Base-by-base conservation (phyloP, 2,113 vertebrate species). In the Thinocorus orbignyianus region DNA sequence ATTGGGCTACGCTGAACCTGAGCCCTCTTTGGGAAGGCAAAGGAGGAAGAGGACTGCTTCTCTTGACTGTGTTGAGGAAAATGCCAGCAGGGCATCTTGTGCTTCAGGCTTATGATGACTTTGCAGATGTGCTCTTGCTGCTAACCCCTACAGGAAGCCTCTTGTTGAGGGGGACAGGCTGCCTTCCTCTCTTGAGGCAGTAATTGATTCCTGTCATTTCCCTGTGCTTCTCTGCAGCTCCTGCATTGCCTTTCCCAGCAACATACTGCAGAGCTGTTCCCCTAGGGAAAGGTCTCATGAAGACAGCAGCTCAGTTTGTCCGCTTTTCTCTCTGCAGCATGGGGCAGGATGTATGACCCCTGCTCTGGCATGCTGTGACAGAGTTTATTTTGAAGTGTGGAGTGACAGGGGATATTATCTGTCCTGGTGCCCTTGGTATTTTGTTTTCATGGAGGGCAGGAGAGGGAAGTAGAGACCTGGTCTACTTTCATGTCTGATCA, bases 291-390 rank as follows among this genome's bases (percentile, higher is more conserved):
- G 66, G 19, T 19, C 49, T 39, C 3, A 2, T 0, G 31, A 64
- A 11, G 17, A 14, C 6, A 24, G 87, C 0, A 0, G 49, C 4
- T 54, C 80, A 48, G 57, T 65, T 79, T 3, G 1, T 17, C 13
- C 57, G 23, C 18, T 46, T 37, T 39, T 24, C 20, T 54, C 48
- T 22, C 10, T 4, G 51, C 60, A 74, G 58, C 49, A 2, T 0
- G 0, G 9, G 52, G 82, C 83, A 77, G 48, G 33, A 11, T 4
- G 23, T 9, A 13, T 30, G 68, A 2, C 57, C 41, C 28, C 24
- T 41, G 86, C 23, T 37, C 10, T 9, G 18, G 13, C 17, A 3
- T 2, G 8, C 25, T 81, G 81, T 48, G 90, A 61, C 35, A 65
- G 62, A 66, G 62, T 54, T 33, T 81, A 30, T 26, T 66, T 6